Percentiles rank a stretch among this genome's conserved stretches.
Evolutionary conservation across 2,888 invertebrate species (phyloP).

Genomic region (Drosophila atroscutellata): DNA sequence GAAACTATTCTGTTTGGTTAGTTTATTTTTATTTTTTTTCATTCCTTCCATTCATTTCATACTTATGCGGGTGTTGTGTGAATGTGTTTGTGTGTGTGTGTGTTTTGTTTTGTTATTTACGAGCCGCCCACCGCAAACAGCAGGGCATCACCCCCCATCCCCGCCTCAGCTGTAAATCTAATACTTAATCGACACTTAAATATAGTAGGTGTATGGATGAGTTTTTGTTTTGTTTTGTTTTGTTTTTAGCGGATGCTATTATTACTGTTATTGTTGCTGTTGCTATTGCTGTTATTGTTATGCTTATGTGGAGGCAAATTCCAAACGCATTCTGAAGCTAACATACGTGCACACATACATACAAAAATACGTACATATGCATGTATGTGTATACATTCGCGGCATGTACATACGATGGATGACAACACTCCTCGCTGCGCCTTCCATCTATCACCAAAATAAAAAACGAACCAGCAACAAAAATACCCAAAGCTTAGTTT

Average conservation of each 20-base stretch:
- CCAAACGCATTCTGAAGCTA: conserved; percentile 72
- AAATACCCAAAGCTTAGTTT: conserved; percentile 3
- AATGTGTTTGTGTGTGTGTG: conserved; percentile 4
- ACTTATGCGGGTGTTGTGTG: conserved; percentile 38
- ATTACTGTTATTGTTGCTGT: conserved; percentile 40
- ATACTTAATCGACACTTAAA: conserved; percentile 14
- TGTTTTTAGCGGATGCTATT: conserved; percentile 26
- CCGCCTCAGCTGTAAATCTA: conserved; percentile 36
- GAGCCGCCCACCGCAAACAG: conserved; percentile 36
- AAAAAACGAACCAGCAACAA: background rate
- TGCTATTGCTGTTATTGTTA: conserved; percentile 16
- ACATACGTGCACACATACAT: conserved; percentile 13
- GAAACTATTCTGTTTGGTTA: conserved; percentile 1
- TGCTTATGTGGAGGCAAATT: conserved; percentile 49
- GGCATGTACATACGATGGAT: conserved; percentile 63
- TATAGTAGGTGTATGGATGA: conserved; percentile 38
- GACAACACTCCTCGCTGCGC: conserved; percentile 53
- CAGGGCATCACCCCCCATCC: conserved; percentile 8
- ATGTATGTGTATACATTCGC: conserved; percentile 62
- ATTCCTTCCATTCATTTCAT: conserved; percentile 16
- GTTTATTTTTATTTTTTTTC: conserved; percentile 1
- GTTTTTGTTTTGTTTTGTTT: conserved; percentile 23
- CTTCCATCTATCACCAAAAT: conserved; percentile 23
- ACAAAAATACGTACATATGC: background rate
- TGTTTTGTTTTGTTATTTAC: conserved; percentile 29